Conservation (phyloP, 2,113 vertebrate species). For the Cygnus buccinator region DNA sequence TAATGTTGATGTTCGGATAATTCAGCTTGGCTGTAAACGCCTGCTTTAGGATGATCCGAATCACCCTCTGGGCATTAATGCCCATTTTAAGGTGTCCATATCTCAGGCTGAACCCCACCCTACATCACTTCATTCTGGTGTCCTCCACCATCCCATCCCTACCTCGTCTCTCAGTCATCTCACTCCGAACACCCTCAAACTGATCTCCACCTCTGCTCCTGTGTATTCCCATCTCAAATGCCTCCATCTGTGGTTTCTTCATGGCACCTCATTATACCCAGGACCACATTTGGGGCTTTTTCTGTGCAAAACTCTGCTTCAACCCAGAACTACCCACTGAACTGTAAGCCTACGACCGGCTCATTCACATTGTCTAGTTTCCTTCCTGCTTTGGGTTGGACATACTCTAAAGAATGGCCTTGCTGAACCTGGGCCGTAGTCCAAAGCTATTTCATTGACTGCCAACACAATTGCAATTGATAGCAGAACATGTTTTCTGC, state of each 20-base stretch:
- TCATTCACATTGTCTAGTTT: background rate
- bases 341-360: background rate
- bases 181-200: background rate
- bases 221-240: background rate
- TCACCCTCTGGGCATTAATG: background rate
- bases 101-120: background rate
- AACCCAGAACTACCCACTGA: background rate
- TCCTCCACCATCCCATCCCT: background rate
- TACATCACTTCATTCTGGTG: background rate
- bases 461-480: background rate
- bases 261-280: background rate
- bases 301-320: background rate
- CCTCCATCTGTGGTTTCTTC: background rate
- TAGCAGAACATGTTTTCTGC: background rate
- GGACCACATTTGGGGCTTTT: background rate
- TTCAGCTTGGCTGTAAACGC: background rate
- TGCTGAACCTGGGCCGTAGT: background rate
- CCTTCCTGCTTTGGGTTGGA: slow-evolving; percentile 11
- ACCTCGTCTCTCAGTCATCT: background rate
- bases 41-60: background rate
- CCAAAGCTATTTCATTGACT: background rate
- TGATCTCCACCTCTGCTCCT: background rate
- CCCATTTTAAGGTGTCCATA: background rate
- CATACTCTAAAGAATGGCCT: background rate
- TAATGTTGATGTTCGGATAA: background rate